Base-by-base conservation (phyloP, 2,797 vertebrate species). In the Cottoperca gobio region DNA sequence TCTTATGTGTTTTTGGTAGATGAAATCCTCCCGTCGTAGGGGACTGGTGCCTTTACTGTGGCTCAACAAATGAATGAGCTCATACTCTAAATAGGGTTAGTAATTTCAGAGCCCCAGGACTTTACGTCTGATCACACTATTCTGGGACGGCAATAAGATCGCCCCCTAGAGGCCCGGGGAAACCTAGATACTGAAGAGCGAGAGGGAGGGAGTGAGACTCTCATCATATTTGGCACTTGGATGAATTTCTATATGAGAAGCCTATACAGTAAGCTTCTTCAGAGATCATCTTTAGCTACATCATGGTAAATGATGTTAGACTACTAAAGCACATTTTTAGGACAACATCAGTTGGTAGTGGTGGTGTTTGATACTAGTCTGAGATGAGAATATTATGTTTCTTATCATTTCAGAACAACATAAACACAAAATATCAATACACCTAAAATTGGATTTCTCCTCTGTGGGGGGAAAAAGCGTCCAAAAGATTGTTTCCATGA, bases 131-230 rank as follows among this genome's bases (percentile, higher is more conserved):
- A 88, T 89, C 78, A 70, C 40, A 55, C 76, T 82, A 76, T 88
- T 88, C 81, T 88, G 73, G 70, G 84, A 89, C 45, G 55, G 77
- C 72, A 84, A 86, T 72, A 76, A 76, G 79, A 86, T 83, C 83
- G 76, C 88, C 87, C 89, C 83, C 89, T 90, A 79, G 87, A 91
- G 90, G 81, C 77, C 54, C 8, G 50, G 66, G 70, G 64, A 87
- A 89, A 92, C 74, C 84, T 86, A 88, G 75, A 83, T 88, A 84
- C 39, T 14, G 49, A 76, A 49, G 43, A 74, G 24, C 12, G 9
- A 65, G 64, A 65, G 31, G 45, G 48, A 71, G 33, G 45, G 70
- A 64, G 69, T 28, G 40, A 26, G 31, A 68, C 60, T 40, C n/a
- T 45, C 46, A 46, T 23, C 42, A 58, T 70, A 59, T 84, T 82